Base-by-base conservation (phyloP, 2,797 vertebrate species). In the Typhlichthys subterraneus region DNA sequence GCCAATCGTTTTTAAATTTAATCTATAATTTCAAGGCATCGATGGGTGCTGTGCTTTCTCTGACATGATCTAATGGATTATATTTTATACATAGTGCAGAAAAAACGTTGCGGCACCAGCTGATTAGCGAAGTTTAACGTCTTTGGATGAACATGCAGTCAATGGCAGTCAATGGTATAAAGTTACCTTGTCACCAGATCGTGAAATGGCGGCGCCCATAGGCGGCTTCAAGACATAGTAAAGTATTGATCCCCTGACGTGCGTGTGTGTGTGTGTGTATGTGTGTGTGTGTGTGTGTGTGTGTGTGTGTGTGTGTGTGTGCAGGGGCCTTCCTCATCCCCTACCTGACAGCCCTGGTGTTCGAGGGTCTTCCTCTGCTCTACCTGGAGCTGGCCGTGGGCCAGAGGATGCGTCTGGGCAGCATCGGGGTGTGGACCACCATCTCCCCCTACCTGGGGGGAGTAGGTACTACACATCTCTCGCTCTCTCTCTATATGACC, bases 271-370 rank as follows among this genome's bases (percentile, higher is more conserved):
- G 19, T 53, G 19, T 53, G 17, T 29, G 5, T 5, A 0, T 19
- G n/a, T 53, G 52, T 53, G 52, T 10, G 53, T 55, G 53, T 14
- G 7, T 31, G 1, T 10, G 58, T 53, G 17, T 42, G 45, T 19
- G 48, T 12, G n/a, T 47, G 9, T 45, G 8, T 49, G 45, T 23
- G 45, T 57, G 57, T 61, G 65, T 58, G 56, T 45, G 33, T 56
- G 1, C 81, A 97, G 96, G 96, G 7, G 94, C 96, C 5, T 98
- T 98, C 89, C 91, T 98, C 77, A 93, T 97, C 58, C 96, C 96
- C 0, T 98, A 97, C 72, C 10, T 94, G 71, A 82, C 96, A 0
- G 95, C 95, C 0, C 84, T 98, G 79, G 77, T 95, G 71, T 93
- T 96, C 0, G 90, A 97, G 89, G 96, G 96, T 19, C 88, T 98